Evolutionary conservation across 64 coral and sea anemone species (phyloP), one percentile per base, ranked within the genome.

Genomic region (Platygyra sinensis): DNA sequence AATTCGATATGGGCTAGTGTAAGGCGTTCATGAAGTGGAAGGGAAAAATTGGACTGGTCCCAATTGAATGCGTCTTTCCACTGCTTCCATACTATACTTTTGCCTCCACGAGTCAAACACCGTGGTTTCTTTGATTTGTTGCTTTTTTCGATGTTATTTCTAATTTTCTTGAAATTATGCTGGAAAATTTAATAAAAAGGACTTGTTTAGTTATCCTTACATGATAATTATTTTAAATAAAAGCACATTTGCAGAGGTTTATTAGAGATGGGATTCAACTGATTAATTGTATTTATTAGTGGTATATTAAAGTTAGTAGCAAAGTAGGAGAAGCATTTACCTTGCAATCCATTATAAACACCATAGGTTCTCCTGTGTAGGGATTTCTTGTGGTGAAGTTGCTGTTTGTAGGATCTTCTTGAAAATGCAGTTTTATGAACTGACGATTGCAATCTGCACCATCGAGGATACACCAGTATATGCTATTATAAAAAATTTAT

Each of bases 381-480:
- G 67, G 38, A 73, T 92, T 92, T 75, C 86, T 78, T 59, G 83
- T 69, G 0, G 20, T 31, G 51, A 92, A 92, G 5, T 92, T 42
- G 3, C 5, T 12, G 19, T 64, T 38, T 36, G 74, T 74, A 49
- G 82, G 82, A 49, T 91, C 80, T 14, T 57, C 73, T 17, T 54
- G 20, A 67, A 92, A 92, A 30, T 87, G 64, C 60, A 92, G 36
- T 36, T 92, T 86, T 7, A 92, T 79, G 25, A 92, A 92, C 36
- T 86, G 65, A 12, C 82, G 13, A 69, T 92, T 87, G 10, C 60
- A 63, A 24, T 92, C 90, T 19, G 73, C 83, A 19, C 90, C 90
- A 86, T 92, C 90, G 42, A 77, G 75, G 10, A 92, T 52, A 57
- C 72, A 78, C 90, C 83, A 92, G 90, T 92, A 92, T 51, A 92